phyloP scores from a whole-genome alignment of 2,797 vertebrate genomes.

The Sternarchorhynchus goeldii region DNA sequence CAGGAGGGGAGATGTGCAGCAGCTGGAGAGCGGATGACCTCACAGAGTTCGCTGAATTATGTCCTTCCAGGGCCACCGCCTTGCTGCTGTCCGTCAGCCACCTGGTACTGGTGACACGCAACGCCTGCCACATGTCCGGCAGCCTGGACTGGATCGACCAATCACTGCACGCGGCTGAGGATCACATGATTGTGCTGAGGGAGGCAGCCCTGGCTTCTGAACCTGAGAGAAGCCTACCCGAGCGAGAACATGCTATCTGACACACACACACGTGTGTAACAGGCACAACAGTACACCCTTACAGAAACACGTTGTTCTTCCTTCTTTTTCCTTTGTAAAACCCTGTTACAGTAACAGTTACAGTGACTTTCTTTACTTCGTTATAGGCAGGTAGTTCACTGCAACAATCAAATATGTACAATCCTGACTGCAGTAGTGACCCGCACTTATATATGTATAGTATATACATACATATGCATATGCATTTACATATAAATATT shows the following conservation, averaged over 20 bases:
- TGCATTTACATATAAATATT: neutral
- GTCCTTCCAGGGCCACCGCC: conserved; percentile 82
- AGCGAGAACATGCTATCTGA: conserved; percentile 90
- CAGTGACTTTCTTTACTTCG: too few species aligned
- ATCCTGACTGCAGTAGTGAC: too few species aligned
- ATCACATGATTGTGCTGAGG: conserved; percentile 90
- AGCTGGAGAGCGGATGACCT: neutral
- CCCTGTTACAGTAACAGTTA: too few species aligned
- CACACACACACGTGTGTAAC: conserved; percentile 1
- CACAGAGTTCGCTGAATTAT: neutral
- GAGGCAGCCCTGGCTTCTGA: conserved; percentile 91
- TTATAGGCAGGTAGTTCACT: too few species aligned
- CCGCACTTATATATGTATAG: neutral
- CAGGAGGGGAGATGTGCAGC: neutral
- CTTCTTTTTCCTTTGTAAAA: too few species aligned
- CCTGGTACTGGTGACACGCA: conserved; percentile 93
- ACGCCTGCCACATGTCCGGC: conserved; percentile 89
- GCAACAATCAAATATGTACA: too few species aligned
- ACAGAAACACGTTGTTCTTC: neutral
- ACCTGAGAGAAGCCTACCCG: conserved; percentile 74
- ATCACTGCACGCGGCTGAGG: conserved; percentile 88
- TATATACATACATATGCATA: neutral
- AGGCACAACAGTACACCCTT: conserved; percentile 16
- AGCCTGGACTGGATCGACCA: conserved; percentile 95
- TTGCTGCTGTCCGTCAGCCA: conserved; percentile 93